Percentiles rank a stretch among this genome's conserved stretches.
These are phyloP conservation scores for Menidia menidia DNA, from an alignment of 2,797 vertebrate species.

Conservation along the genomic window DNA sequence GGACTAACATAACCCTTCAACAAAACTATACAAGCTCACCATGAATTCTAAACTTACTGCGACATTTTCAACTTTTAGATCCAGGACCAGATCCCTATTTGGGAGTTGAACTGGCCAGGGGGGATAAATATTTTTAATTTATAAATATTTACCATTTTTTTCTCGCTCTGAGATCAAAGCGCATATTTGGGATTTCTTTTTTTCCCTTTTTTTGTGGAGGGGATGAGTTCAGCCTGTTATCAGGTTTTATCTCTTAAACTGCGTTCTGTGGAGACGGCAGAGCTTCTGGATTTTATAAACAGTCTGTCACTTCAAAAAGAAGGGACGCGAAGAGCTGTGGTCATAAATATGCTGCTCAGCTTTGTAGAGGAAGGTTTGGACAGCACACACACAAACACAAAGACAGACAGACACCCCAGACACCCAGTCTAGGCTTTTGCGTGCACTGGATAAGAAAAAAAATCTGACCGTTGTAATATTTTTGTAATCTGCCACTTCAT, in stretches of 20 bases:
- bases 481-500: background rate
- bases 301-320: slow-evolving; percentile 75
- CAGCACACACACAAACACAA: slow-evolving; percentile 14
- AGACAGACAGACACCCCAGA: slow-evolving; percentile 4
- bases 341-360: slow-evolving; percentile 69
- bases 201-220: slow-evolving; percentile 4
- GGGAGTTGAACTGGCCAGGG: background rate
- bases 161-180: background rate
- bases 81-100: background rate
- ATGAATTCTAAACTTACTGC: background rate
- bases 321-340: slow-evolving; percentile 58
- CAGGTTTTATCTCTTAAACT: slow-evolving; percentile 45
- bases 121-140: background rate
- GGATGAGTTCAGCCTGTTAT: slow-evolving; percentile 12
- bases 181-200: slow-evolving; percentile 27
- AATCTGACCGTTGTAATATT: slow-evolving; percentile 32
- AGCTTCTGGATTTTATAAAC: slow-evolving; percentile 76
- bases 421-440: background rate
- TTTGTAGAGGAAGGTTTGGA: slow-evolving; percentile 48
- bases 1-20: background rate
- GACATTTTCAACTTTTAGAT: background rate
- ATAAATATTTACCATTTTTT: too few species aligned
- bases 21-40: background rate
- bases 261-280: slow-evolving; percentile 56
- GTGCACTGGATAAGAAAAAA: slow-evolving; percentile 5